Percentiles rank a stretch among this genome's conserved stretches.
phyloP scores from a whole-genome alignment of 2,888 invertebrate genomes.

The Amiota mariae region DNA sequence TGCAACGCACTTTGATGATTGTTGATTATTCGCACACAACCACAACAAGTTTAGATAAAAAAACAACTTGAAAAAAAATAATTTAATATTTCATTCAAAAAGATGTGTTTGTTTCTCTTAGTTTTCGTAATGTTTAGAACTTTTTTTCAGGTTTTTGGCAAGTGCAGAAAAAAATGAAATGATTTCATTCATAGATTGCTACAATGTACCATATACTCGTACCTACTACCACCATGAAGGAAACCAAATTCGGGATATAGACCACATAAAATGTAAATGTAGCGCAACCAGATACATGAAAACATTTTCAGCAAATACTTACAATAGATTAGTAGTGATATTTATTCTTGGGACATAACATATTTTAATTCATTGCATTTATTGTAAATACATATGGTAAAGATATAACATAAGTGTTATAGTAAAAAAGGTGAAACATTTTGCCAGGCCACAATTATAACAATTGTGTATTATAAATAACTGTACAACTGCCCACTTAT shows the following conservation, averaged over 20 bases:
- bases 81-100: slow-evolving; percentile 26
- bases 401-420: no score
- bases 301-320: no score
- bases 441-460: no score
- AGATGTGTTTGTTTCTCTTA: slow-evolving; percentile 21
- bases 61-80: slow-evolving; percentile 34
- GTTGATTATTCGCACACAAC: slow-evolving; percentile 57
- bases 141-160: slow-evolving; percentile 49
- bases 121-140: slow-evolving; percentile 28
- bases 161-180: background rate
- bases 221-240: background rate
- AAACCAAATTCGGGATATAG: background rate
- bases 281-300: slow-evolving; percentile 1
- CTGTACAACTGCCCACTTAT: no score
- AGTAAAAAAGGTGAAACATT: no score
- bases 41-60: slow-evolving; percentile 40
- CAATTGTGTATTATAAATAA: no score
- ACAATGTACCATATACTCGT: background rate
- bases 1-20: slow-evolving; percentile 53
- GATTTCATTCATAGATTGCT: slow-evolving; percentile 46
- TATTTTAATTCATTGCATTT: no score
- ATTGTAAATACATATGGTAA: no score
- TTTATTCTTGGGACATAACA: no score
- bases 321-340: no score
- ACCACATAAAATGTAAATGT: slow-evolving; percentile 14